Base-by-base conservation (phyloP, 2,888 invertebrate genomes). In the Xestia xanthographa region DNA sequence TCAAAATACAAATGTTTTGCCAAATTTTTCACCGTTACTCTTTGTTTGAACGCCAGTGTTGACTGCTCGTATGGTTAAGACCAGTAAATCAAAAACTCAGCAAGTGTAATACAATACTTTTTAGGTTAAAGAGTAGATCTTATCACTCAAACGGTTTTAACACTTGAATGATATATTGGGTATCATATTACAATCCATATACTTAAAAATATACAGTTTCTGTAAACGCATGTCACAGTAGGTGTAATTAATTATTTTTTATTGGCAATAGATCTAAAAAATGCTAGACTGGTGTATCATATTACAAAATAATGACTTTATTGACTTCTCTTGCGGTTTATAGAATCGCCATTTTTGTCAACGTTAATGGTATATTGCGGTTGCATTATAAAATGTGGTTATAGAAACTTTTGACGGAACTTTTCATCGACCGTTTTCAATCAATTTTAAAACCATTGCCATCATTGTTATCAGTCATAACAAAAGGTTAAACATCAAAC, bases 81-180 rank as follows among this genome's bases (percentile, higher is more conserved):
- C n/a, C 38, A 76, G 41, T 82, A 77, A 79, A 86, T 85, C 80
- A 81, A 77, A 26, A 5, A 69, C 65, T 84, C 77, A 67, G 20
- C 83, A 78, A 77, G 67, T 66, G 86, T 71, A 87, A 87, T 38
- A n/a, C 26, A 66, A 87, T 85, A 87, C 69, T 50, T 29, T 72
- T 75, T 22, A 80, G 80, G 85, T 85, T 79, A 82, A 66, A 83
- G 78, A 67, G 75, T 78, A 87, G 87, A 85, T 82, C 12, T 63
- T 86, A 84, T 86, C 83, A 34, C 38, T 38, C 34, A 38, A 62
- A 38, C 65, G 26, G 38, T 83, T 80, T 86, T 80, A 75, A 76
- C 86, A 85, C 76, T 69, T 20, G 29, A 72, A 58, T 83, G 80
- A 87, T 82, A 73, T 71, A 86, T 86, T 73, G 53, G 8, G 38